These are phyloP conservation scores for Tokudaia muenninki DNA, from an alignment of 2,797 vertebrate species.

Conservation along the genomic window DNA sequence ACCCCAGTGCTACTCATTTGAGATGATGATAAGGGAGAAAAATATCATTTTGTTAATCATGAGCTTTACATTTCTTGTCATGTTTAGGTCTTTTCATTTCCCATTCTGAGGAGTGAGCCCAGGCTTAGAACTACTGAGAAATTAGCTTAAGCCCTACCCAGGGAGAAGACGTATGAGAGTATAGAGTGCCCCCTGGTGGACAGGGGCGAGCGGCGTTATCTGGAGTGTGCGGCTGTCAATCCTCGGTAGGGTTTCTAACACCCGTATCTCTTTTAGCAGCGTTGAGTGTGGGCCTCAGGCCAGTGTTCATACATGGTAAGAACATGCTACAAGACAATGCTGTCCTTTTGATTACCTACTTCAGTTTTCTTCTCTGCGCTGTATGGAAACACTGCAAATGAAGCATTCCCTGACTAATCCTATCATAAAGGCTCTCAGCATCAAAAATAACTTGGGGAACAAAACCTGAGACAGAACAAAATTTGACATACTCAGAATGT, in stretches of 20 bases:
- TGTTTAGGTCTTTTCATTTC: background rate
- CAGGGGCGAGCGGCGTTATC: fast-evolving
- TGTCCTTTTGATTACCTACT: background rate
- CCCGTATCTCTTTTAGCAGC: background rate
- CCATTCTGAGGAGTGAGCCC: background rate
- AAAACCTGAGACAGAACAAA: conserved; percentile 9
- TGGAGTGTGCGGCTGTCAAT: no score
- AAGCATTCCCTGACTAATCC: background rate
- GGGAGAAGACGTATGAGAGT: background rate
- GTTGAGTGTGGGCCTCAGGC: background rate
- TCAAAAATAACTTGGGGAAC: background rate
- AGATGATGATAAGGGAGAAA: background rate
- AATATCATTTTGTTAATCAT: background rate
- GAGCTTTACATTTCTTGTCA: background rate
- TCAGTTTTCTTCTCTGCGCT: background rate
- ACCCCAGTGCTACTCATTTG: background rate
- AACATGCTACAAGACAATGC: background rate
- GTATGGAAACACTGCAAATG: background rate
- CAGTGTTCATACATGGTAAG: background rate
- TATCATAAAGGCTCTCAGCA: background rate
- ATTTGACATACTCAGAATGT: background rate
- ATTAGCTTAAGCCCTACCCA: background rate
- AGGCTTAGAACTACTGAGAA: background rate
- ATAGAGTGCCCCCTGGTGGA: conserved; percentile 69
- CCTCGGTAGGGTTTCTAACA: background rate